Conservation (phyloP, 2,113 vertebrate genomes). For the Channa argus region DNA sequence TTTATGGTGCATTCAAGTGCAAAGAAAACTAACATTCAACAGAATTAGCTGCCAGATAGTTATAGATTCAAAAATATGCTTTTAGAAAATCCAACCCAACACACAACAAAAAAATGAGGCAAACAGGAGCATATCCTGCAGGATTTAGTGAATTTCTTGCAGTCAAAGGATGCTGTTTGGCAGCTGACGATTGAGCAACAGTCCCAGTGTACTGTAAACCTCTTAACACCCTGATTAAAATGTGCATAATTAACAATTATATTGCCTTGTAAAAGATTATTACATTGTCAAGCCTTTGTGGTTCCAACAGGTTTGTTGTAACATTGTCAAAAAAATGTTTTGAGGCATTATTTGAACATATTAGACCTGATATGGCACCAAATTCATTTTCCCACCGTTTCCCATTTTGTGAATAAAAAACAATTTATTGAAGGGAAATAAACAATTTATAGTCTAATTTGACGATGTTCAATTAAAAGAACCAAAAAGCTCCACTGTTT, state of each 20-base stretch:
- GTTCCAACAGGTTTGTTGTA: not conserved
- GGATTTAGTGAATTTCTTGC: not conserved
- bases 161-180: not conserved
- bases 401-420: too few species aligned
- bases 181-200: conserved; percentile 5
- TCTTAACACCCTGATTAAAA: conserved; percentile 22
- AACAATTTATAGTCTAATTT: too few species aligned
- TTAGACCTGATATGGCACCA: too few species aligned
- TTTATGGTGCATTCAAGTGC: not conserved
- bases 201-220: not conserved
- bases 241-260: conserved; percentile 21
- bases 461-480: too few species aligned
- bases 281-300: not conserved
- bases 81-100: not conserved
- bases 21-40: not conserved
- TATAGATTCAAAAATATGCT: not conserved
- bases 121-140: not conserved
- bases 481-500: not conserved
- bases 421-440: too few species aligned
- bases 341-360: not conserved
- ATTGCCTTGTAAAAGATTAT: conserved; percentile 11
- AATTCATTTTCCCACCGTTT: not conserved
- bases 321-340: not conserved
- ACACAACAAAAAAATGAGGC: not conserved
- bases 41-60: not conserved